Percentiles rank a stretch among this genome's conserved stretches.
Conservation (phyloP, 2,797 vertebrate species). For the Acanthurus leucopareius region DNA sequence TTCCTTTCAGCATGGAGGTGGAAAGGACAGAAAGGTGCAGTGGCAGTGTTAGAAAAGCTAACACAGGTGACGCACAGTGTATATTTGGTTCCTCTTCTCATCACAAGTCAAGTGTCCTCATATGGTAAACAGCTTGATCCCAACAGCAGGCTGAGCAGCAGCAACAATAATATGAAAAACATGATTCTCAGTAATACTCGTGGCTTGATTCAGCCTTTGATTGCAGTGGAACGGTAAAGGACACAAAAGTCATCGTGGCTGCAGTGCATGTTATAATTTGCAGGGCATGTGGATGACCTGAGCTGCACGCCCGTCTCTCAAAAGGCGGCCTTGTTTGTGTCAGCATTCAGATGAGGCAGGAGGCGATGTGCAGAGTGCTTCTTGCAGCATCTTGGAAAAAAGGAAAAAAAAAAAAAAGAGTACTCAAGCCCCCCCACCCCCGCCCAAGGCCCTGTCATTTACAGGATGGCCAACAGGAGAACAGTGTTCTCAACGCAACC, state of each 20-base stretch:
- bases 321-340: conserved; percentile 17
- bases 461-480: conserved; percentile 80
- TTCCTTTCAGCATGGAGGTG: conserved; percentile 22
- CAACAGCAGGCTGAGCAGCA: conserved; percentile 2
- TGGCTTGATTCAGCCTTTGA: background rate
- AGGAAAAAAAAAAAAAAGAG: too few species aligned
- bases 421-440: conserved; percentile 53
- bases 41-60: conserved; percentile 31
- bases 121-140: conserved; percentile 18
- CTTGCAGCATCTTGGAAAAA: conserved; percentile 42
- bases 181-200: background rate
- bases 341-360: conserved; percentile 27
- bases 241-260: background rate
- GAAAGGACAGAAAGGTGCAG: conserved; percentile 22
- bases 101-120: conserved; percentile 31
- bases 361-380: conserved; percentile 22
- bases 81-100: background rate
- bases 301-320: background rate
- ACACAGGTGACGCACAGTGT: conserved; percentile 20
- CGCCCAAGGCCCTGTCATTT: conserved; percentile 78
- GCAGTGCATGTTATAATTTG: conserved; percentile 25
- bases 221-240: background rate
- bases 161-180: background rate
- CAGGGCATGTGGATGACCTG: conserved; percentile 1
- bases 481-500: conserved; percentile 77